Evolutionary conservation across 2,113 vertebrate genomes (phyloP).

Genomic region (Brachyistius frenatus): DNA sequence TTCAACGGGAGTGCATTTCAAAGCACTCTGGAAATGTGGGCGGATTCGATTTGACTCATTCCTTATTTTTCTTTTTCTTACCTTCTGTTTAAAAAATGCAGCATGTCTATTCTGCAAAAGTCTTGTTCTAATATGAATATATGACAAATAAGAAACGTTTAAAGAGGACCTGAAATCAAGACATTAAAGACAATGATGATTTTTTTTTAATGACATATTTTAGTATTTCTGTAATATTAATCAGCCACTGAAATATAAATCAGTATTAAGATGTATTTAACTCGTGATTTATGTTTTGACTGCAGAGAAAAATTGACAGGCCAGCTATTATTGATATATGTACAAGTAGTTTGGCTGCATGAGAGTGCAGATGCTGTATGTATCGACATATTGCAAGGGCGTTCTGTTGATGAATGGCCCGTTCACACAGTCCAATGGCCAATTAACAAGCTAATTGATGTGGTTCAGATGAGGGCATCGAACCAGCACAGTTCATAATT

Average conservation of each 20-base stretch:
- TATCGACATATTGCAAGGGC: conserved; percentile 55
- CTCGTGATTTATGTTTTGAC: conserved; percentile 1
- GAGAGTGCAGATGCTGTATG: conserved; percentile 35
- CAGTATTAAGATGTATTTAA: conserved; percentile 3
- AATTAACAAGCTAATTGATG: conserved; percentile 76
- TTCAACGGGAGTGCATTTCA: conserved; percentile 70
- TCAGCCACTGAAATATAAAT: neutral
- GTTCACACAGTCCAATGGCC: conserved; percentile 59
- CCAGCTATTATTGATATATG: conserved; percentile 26
- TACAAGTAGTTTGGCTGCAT: conserved; percentile 4
- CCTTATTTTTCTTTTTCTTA: conserved; percentile 20
- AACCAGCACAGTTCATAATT: conserved; percentile 69
- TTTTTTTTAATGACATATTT: neutral
- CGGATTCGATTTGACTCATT: conserved; percentile 53
- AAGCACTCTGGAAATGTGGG: conserved; percentile 62
- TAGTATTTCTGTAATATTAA: neutral
- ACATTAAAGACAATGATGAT: too few relatives aligned
- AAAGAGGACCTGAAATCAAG: neutral
- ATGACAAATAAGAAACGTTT: conserved; percentile 1
- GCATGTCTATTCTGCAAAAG: conserved; percentile 16
- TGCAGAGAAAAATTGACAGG: conserved; percentile 19
- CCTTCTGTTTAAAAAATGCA: conserved; percentile 35
- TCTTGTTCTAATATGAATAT: conserved; percentile 5
- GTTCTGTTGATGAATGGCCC: conserved; percentile 67
- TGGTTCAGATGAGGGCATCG: conserved; percentile 62